Percentiles rank a stretch among this genome's conserved stretches.
Conservation (phyloP, 2,797 vertebrate genomes). For the Moxostoma hubbsi region DNA sequence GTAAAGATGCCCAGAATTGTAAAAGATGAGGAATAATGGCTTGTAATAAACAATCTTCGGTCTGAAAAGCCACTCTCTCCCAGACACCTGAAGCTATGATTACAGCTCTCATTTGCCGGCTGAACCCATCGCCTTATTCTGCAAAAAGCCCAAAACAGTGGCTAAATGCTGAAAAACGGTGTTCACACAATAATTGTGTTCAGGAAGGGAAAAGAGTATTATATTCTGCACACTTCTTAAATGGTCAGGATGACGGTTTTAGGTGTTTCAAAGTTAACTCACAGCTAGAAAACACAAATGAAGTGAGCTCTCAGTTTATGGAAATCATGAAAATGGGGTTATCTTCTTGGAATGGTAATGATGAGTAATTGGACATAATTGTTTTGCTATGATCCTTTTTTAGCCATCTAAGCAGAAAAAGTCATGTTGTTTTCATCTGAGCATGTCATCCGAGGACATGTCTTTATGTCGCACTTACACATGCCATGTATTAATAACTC, state of each 20-base stretch:
- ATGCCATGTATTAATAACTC: background rate
- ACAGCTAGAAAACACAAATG: no score
- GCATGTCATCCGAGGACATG: background rate
- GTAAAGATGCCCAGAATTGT: constrained; percentile 5
- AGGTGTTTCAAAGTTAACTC: background rate
- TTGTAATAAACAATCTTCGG: constrained; percentile 13
- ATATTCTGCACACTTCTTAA: background rate
- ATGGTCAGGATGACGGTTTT: no score
- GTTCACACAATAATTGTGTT: background rate
- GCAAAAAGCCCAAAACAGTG: background rate
- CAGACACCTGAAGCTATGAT: background rate
- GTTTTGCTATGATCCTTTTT: constrained; percentile 9
- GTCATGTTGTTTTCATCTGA: background rate
- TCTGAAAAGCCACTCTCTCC: background rate
- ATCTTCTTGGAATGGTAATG: background rate
- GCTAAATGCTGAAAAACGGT: background rate
- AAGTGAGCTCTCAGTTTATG: background rate
- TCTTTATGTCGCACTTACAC: background rate
- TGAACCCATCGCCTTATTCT: background rate
- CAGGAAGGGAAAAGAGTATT: no score
- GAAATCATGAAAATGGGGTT: background rate
- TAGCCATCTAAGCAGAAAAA: background rate
- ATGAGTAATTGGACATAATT: background rate
- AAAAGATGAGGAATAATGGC: constrained; percentile 13
- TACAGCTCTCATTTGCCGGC: background rate